Base-by-base conservation (phyloP, 1,140 invertebrate species). In the Trichogramma pretiosum region DNA sequence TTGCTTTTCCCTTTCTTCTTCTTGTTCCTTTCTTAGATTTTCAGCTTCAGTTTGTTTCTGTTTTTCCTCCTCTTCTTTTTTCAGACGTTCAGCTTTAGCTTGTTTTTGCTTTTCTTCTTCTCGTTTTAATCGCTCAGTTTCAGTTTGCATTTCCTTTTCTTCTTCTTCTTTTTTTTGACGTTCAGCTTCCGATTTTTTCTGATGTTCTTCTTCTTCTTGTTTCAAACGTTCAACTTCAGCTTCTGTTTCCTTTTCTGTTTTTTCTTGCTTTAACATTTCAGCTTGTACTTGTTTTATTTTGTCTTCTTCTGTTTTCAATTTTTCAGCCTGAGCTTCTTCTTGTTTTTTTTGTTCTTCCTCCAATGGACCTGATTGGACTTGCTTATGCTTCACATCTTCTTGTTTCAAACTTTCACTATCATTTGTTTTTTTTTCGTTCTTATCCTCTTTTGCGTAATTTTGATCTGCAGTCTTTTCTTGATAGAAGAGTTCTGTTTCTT, bases 201-300 rank as follows among this genome's bases (percentile, higher is more conserved):
- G 24, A 11, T 11, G 23, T 37, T 36, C 28, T 51, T 33, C 34
- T 46, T 39, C 39, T 41, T 28, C 24, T 28, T 28, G 5, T 11
- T 28, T 28, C 24, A 28, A 28, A 7, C 11, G 5, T 11, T 28
- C 54, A 46, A 17, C 13, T 26, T 36, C 52, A 36, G 13, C 43
- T 22, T 49, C 24, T 28, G 24, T 28, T 28, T 28, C 24, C 5
- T 28, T 7, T 18, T 35, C 48, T 22, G 41, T 46, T 49, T 50
- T 42, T 35, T 23, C 39, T 47, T 28, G 33, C 26, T 37, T 49
- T 57, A 43, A 13, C 48, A 42, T 18, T 41, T 52, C 14, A 24
- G 21, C 35, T 46, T 48, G 38, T 46, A 30, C 23, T 7, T 36
- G 26, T 56, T 34, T 19, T 17, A 33, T 39, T 35, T 16, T 28